Evolutionary conservation across 2,888 invertebrate genomes (phyloP).

Genomic region (Lasioglossum vierecki): DNA sequence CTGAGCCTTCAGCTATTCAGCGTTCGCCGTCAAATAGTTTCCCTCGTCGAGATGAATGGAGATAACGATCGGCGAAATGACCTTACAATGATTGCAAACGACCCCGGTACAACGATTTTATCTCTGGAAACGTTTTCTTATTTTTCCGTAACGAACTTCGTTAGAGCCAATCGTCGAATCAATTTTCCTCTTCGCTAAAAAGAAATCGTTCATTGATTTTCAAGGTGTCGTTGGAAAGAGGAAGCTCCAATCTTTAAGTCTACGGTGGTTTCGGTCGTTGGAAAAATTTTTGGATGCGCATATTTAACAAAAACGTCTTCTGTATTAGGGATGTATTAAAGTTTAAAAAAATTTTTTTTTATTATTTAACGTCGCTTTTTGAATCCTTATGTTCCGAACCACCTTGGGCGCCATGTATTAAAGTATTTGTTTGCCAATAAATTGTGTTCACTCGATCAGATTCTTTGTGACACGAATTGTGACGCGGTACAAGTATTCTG

Average conservation of each 20-base stretch:
- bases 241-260: no score
- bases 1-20: conserved; percentile 58
- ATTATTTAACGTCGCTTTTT: no score
- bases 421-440: background rate
- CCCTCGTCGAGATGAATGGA: conserved; percentile 48
- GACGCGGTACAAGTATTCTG: background rate
- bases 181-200: background rate
- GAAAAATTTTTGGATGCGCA: no score
- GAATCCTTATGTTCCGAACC: no score
- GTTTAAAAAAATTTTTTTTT: no score
- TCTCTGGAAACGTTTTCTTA: background rate
- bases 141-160: background rate
- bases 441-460: background rate
- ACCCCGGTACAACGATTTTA: background rate
- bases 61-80: conserved; percentile 44
- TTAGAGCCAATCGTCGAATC: background rate
- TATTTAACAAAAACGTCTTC: background rate
- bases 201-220: no score
- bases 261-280: no score
- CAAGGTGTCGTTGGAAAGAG: no score
- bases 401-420: no score
- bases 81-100: background rate
- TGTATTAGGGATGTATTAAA: background rate
- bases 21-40: conserved; percentile 52
- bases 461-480: background rate